A percentile compares a stretch with the other conserved stretches of the same genome.
phyloP scores from a whole-genome alignment of 2,797 vertebrate genomes.

The Falco berigora region DNA sequence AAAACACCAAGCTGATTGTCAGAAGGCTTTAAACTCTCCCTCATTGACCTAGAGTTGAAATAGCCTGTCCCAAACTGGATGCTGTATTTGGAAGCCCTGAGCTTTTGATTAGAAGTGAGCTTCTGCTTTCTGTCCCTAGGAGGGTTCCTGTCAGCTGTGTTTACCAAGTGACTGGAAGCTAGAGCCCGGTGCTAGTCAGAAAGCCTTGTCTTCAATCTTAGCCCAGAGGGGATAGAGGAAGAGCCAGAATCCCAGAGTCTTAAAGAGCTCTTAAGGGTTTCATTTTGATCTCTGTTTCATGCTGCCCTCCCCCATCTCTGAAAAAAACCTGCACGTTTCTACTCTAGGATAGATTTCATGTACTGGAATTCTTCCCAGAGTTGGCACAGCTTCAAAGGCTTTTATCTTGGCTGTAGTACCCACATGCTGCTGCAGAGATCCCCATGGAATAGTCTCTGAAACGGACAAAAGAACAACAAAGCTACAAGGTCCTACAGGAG shows the following conservation, averaged over 20 bases:
- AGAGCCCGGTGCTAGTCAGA: not conserved
- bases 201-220: not conserved
- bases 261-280: not conserved
- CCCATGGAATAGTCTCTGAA: not conserved
- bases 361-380: conserved; percentile 43
- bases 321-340: conserved; percentile 13
- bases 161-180: not conserved
- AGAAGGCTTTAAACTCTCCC: not conserved
- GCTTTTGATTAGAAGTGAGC: not conserved
- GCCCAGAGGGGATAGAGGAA: not conserved
- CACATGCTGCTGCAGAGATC: not conserved
- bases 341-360: not conserved
- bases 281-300: conserved; percentile 9
- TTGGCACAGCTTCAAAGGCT: conserved; percentile 24
- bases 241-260: not conserved
- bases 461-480: not conserved
- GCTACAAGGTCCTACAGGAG: not conserved
- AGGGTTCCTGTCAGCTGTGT: not conserved
- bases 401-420: conserved; percentile 22
- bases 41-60: not conserved
- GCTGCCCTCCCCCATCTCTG: not conserved
- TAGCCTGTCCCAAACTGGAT: not conserved
- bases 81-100: not conserved
- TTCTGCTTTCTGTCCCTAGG: not conserved
- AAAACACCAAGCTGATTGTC: conserved; percentile 11